phyloP scores from a whole-genome alignment of 2,797 vertebrate genomes.

The Myotis findleyi region DNA sequence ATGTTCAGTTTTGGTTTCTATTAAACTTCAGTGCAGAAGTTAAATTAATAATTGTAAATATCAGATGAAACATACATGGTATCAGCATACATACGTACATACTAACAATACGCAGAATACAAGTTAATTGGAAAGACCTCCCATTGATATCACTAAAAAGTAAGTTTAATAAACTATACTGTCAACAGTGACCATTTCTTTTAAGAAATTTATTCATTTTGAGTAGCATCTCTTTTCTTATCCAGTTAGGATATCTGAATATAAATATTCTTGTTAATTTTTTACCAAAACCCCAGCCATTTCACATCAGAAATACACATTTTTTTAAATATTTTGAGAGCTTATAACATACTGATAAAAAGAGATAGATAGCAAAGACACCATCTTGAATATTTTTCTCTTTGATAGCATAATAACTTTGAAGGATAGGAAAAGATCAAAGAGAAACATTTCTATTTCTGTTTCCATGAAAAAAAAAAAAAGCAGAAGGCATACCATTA shows the following conservation, averaged over 20 bases:
- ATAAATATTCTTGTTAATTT: slow-evolving; percentile 3
- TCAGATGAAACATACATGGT: background rate
- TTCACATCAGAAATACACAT: slow-evolving; percentile 15
- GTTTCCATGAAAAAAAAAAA: background rate
- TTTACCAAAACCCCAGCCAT: background rate
- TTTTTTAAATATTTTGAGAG: background rate
- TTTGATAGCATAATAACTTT: slow-evolving; percentile 8
- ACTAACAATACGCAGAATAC: background rate
- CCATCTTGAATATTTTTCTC: slow-evolving; percentile 14
- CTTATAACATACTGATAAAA: background rate
- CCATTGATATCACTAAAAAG: background rate
- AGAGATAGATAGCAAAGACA: background rate
- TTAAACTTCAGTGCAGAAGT: slow-evolving; percentile 7
- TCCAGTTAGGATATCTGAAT: background rate
- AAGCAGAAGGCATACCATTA: background rate
- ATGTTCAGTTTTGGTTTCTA: background rate
- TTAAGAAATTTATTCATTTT: slow-evolving; percentile 10
- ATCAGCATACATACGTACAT: background rate
- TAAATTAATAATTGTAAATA: slow-evolving; percentile 5
- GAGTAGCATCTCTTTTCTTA: background rate
- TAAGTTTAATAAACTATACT: slow-evolving; percentile 1
- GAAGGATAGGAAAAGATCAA: slow-evolving; percentile 8
- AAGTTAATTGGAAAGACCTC: slow-evolving; percentile 12
- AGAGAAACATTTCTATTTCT: background rate
- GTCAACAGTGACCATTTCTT: slow-evolving; percentile 21